phyloP scores from a whole-genome alignment of 2,113 vertebrate genomes.

The Tauraco erythrolophus region DNA sequence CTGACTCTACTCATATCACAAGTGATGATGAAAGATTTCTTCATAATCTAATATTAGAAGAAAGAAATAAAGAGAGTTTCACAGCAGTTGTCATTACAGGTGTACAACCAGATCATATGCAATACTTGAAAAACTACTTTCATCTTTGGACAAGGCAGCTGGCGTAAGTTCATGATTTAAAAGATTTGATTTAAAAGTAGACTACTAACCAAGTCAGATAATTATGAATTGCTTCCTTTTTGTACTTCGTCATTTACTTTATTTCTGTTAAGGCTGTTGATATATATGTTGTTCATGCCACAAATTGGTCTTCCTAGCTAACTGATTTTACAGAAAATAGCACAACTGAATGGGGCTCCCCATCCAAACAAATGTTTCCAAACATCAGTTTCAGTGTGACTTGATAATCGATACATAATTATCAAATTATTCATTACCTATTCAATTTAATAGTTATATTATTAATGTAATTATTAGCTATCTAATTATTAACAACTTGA shows the following conservation, averaged over 20 bases:
- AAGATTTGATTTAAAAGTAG: neutral
- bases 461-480: neutral
- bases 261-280: neutral
- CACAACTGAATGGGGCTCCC: neutral
- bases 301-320: neutral
- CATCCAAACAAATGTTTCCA: neutral
- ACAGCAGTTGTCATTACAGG: slow-evolving; percentile 91
- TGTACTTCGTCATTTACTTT: neutral
- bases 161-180: slow-evolving; percentile 81
- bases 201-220: neutral
- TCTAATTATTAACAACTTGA: neutral
- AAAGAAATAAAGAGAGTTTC: slow-evolving; percentile 85
- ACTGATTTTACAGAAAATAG: neutral
- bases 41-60: slow-evolving; percentile 83
- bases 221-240: neutral
- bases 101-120: slow-evolving; percentile 80
- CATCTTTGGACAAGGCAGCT: slow-evolving; percentile 86
- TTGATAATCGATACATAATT: neutral
- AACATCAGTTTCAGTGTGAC: neutral
- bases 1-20: slow-evolving; percentile 84
- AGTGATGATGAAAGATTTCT: slow-evolving; percentile 85
- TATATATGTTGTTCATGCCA: neutral
- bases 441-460: neutral
- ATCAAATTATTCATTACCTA: neutral
- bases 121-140: slow-evolving; percentile 84